Conservation (phyloP, 2,797 vertebrate species). For the Rousettus madagascariensis region DNA sequence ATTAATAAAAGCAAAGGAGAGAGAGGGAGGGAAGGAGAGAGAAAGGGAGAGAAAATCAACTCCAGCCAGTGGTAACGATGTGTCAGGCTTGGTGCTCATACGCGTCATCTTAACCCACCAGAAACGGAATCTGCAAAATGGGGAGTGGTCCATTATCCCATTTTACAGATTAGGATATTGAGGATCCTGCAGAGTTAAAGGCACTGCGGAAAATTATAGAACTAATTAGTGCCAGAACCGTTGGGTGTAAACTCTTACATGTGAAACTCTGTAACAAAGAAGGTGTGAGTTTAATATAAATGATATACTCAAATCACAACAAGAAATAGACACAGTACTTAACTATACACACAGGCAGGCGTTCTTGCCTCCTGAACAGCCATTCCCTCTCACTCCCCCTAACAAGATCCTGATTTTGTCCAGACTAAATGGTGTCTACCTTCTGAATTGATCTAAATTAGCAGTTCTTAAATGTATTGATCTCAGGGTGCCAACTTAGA, state of each 20-base stretch:
- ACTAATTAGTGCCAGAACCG: background rate
- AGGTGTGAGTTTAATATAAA: background rate
- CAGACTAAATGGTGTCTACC: background rate
- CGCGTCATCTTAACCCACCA: background rate
- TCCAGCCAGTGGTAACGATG: rapidly evolving
- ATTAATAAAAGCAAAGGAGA: background rate
- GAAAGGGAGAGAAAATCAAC: background rate
- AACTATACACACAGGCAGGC: background rate
- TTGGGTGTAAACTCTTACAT: background rate
- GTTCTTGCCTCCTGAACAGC: too few relatives aligned
- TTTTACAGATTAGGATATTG: background rate
- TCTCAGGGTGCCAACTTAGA: background rate
- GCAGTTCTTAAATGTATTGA: background rate
- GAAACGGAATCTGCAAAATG: background rate
- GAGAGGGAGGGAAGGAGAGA: background rate
- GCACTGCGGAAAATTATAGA: background rate
- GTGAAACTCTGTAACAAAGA: background rate
- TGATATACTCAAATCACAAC: background rate
- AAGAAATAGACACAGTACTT: background rate
- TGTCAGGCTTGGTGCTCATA: background rate
- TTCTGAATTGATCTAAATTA: background rate
- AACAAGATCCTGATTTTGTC: background rate
- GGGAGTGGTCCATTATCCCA: background rate
- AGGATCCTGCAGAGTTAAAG: background rate
- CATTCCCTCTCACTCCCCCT: background rate